Base-by-base conservation (phyloP, 2,113 vertebrate genomes). In the Mionectes macconnelli region DNA sequence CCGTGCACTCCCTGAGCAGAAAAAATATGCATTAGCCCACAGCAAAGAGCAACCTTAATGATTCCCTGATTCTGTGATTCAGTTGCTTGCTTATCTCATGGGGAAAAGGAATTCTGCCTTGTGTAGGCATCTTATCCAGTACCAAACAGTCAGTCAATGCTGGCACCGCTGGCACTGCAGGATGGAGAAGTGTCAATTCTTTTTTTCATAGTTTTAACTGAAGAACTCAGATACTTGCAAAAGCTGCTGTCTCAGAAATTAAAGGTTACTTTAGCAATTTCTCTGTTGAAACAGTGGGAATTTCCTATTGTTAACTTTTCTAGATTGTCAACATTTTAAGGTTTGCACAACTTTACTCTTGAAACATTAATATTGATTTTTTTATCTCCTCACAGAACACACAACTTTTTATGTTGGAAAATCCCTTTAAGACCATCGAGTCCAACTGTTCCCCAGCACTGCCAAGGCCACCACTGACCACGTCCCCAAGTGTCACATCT, bases 41-140 rank as follows among this genome's bases (percentile, higher is more conserved):
- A 49, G 68, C 14, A 76, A 57, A 52, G 53, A 40, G 40, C 30
- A 55, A 27, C 35, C 25, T 10, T 2, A 3, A 6, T 0, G 30
- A 3, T 31, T 14, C 28, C 6, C 14, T 42, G 42, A 22, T 42
- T 70, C 63, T 3, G 35, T 57, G 24, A 35, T 56, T 30, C 20
- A 15, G 2, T 7, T 22, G 22, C 27, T 33, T 10, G 16, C 2
- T 80, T 47, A 47, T 44, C 37, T 24, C 2, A 0, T 3, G 35
- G 39, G 30, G 11, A 47, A 60, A 22, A 35, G 21, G 20, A 49
- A 33, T 82, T 59, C 1, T n/a, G 27, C n/a, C 42, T 62, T 10
- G 18, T 24, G 73, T 35, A 8, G 80, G 17, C 15, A 22, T 10
- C 57, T 79, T 12, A 20, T 4, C 45, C 53, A 28, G 14, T 1